Evolutionary conservation across 2,113 vertebrate genomes (phyloP), one percentile per base, ranked within the genome.

Genomic region (Peromyscus maniculatus): DNA sequence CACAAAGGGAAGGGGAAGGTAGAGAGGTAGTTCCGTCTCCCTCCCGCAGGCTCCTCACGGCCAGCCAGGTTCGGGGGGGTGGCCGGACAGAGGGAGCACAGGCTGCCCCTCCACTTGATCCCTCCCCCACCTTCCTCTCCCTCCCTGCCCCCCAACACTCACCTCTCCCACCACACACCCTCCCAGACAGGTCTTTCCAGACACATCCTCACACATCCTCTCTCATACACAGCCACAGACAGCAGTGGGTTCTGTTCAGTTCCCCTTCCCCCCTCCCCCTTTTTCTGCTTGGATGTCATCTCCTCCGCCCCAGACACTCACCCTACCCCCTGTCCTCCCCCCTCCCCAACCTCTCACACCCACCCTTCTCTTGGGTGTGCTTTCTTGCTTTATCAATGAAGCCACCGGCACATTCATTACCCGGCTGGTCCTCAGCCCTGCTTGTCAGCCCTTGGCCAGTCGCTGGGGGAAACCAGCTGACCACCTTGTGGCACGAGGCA

Each of bases 331-430:
- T 43, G 46, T 0, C 43, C 75, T n/a, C 52, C 96, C 95, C 92
- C 75, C 95, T 80, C 91, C 52, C 52, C 52, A 52, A 89, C 72
- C 16, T 82, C 89, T 98, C 98, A 97, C 96, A 94, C 89, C 87
- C 80, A 28, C 33, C 22, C 22, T 88, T 74, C 96, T 82, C 49
- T 90, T 69, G 78, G 75, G 55, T 93, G 83, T 96, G 92, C 89
- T 89, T 97, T 98, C 98, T 96, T 97, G 97, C 98, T 98, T 98
- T 98, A 98, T 99, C 98, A 98, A 92, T 98, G 98, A 98, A 98
- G 98, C 98, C 67, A 80, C 96, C 87, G 98, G 98, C 98, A 97
- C 98, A 93, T 98, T 98, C 97, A 98, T 98, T 98, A 98, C 97
- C 98, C 98, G 98, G 97, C 97, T 97, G 97, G 98, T 98, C 98